phyloP scores from a whole-genome alignment of 2,888 invertebrate species.

The Drosophila fungiperda region DNA sequence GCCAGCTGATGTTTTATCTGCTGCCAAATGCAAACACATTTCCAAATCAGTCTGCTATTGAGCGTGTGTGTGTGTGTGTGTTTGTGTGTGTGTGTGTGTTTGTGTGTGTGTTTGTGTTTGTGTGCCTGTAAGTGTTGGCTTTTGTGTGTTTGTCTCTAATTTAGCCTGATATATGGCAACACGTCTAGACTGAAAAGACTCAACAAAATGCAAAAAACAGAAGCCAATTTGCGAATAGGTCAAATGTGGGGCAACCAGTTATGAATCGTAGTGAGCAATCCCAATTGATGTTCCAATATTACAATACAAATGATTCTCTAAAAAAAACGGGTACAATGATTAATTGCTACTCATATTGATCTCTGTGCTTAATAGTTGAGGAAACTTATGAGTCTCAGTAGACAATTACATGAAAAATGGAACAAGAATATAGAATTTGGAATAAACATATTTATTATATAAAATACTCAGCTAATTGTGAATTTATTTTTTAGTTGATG shows the following conservation, averaged over 20 bases:
- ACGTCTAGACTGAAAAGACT: constrained; percentile 5
- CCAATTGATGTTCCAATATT: neutral
- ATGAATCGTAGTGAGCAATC: neutral
- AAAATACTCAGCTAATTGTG: neutral
- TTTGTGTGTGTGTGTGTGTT: neutral
- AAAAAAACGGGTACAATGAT: neutral
- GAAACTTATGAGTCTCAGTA: neutral
- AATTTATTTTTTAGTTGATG: neutral
- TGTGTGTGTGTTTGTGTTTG: neutral
- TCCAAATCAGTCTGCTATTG: neutral
- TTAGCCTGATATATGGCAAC: constrained; percentile 30
- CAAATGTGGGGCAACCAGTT: neutral
- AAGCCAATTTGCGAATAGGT: constrained; percentile 1
- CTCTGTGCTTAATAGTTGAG: neutral
- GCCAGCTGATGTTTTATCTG: constrained; percentile 18
- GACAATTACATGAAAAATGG: neutral
- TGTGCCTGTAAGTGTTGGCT: neutral
- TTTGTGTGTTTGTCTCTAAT: constrained; percentile 44
- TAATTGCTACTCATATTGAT: neutral
- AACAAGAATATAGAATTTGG: neutral
- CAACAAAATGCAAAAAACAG: neutral
- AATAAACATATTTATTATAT: neutral
- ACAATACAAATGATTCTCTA: neutral
- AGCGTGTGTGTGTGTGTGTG: neutral
- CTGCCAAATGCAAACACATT: constrained; percentile 6